Evolutionary conservation across 64 coral and sea anemone species (phyloP).

Genomic region (Hydrozoanthus tunicans): DNA sequence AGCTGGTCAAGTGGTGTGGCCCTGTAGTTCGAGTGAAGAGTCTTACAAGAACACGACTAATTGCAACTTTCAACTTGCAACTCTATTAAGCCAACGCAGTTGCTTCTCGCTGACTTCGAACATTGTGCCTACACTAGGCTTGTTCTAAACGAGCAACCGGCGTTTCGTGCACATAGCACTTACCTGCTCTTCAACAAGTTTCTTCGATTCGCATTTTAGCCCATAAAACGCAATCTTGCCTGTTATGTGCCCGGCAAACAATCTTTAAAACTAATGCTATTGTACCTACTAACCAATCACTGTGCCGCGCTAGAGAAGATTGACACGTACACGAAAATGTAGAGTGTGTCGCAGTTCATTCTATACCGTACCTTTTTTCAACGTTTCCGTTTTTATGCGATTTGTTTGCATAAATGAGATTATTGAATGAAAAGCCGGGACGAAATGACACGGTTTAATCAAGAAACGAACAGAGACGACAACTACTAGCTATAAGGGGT

Average conservation of each 20-base stretch:
- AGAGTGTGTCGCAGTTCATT: constrained; percentile 7
- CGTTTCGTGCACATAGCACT: background rate
- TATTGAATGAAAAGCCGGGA: background rate
- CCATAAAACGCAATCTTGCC: constrained; percentile 6
- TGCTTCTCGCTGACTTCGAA: background rate
- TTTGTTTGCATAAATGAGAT: constrained; percentile 47
- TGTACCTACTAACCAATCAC: constrained; percentile 30
- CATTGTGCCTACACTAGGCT: background rate
- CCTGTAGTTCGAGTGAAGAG: constrained; percentile 3
- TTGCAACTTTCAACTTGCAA: background rate
- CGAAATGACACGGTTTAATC: background rate
- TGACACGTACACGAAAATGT: constrained; percentile 19
- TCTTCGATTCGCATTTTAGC: constrained; percentile 48
- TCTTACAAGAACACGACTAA: constrained; percentile 1
- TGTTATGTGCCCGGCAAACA: constrained; percentile 43
- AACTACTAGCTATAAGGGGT: background rate
- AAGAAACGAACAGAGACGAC: background rate
- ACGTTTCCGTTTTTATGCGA: constrained; percentile 18
- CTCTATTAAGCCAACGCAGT: background rate
- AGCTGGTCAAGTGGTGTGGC: constrained; percentile 22
- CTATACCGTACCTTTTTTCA: constrained; percentile 3
- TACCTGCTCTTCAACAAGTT: constrained; percentile 2
- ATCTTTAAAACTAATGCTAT: constrained; percentile 37
- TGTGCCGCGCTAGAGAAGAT: background rate
- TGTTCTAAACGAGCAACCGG: background rate